Evolutionary conservation across 2,888 invertebrate species (phyloP).

Genomic region (Strigamia transsilvanica): DNA sequence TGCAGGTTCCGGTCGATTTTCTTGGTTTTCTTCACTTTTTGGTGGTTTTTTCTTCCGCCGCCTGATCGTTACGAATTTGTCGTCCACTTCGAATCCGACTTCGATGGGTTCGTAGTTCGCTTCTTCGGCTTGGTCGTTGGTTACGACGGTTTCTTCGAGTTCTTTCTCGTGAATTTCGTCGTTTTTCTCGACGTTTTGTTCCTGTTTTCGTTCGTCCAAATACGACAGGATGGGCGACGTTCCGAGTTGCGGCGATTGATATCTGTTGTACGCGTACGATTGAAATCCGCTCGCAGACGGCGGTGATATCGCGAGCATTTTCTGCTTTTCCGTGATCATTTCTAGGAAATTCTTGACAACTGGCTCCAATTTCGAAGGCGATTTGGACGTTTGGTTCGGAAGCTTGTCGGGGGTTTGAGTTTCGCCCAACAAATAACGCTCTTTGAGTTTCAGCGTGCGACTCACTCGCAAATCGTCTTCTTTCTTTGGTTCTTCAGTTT

Average conservation of each 20-base stretch:
- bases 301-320: constrained; percentile 71
- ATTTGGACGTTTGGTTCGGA: not conserved
- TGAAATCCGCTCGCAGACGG: not conserved
- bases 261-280: not conserved
- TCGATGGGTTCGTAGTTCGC: not conserved
- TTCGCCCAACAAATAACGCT: constrained; percentile 54
- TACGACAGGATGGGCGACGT: not conserved
- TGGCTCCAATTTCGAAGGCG: constrained; percentile 74
- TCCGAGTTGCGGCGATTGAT: not conserved
- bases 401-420: not conserved
- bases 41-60: not conserved
- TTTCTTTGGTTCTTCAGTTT: not conserved
- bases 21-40: too few relatives aligned
- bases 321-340: constrained; percentile 87
- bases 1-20: too few relatives aligned
- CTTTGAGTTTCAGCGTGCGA: constrained; percentile 57
- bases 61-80: not conserved
- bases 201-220: not conserved
- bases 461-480: constrained; percentile 56
- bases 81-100: constrained; percentile 9
- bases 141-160: too few relatives aligned
- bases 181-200: not conserved
- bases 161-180: not conserved
- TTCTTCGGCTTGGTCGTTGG: not conserved
- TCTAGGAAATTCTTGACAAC: constrained; percentile 84